Evolutionary conservation across 35 echinoderm and acorn worm species (phyloP), one percentile per base, ranked within the genome.

Genomic region (Holothuria glaberrima): DNA sequence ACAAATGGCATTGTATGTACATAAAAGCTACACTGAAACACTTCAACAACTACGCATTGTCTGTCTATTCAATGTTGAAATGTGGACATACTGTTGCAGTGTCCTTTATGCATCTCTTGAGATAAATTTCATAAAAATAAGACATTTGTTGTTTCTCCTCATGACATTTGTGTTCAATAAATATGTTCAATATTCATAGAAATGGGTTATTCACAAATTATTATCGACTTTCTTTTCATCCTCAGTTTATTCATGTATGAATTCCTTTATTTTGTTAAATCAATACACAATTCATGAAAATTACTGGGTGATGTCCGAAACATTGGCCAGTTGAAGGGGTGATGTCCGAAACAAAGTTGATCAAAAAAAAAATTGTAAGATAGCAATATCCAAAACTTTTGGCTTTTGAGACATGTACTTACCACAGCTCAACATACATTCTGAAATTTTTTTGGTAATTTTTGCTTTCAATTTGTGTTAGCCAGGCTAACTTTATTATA

Each of bases 401-500:
- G 20, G 63, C 7, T 16, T 66, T 66, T 66, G 63, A 66, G 22
- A 66, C 63, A 66, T n/a, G n/a, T n/a, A n/a, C n/a, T n/a, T n/a
- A n/a, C n/a, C n/a, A n/a, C n/a, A n/a, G n/a, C n/a, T n/a, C n/a
- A n/a, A n/a, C n/a, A n/a, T n/a, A n/a, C n/a, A n/a, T n/a, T n/a
- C n/a, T n/a, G n/a, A n/a, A n/a, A n/a, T n/a, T n/a, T n/a, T n/a
- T n/a, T n/a, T n/a, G n/a, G n/a, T n/a, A n/a, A n/a, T n/a, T n/a
- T n/a, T 66, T 66, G 63, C 63, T 66, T 66, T 66, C 63, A 22
- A 66, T 66, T 66, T 66, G 63, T 66, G 63, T 9, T 29, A 66
- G 63, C 63, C 63, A 66, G 63, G 63, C 21, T 66, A 66, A 66
- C 63, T 66, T 66, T 16, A 7, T 66, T 25, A 46, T 66, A 66